Conservation (phyloP, 2,888 invertebrate species). For the Fissipunctia ypsillon region DNA sequence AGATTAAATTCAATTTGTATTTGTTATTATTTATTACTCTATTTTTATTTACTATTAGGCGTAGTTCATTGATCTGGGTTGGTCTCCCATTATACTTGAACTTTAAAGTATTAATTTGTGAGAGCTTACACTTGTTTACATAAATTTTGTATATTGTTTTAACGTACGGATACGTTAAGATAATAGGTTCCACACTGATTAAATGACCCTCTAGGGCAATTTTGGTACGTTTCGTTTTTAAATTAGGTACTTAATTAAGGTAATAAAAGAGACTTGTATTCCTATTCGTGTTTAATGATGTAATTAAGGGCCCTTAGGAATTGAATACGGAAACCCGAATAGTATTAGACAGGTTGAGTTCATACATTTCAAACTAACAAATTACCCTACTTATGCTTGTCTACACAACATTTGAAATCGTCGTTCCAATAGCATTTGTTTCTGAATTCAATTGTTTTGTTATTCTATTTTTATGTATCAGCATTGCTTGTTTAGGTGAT, state of each 20-base stretch:
- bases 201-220: slow-evolving; percentile 16
- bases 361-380: not conserved
- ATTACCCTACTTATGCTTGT: too few relatives aligned
- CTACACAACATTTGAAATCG: too few relatives aligned
- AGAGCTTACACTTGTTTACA: not conserved
- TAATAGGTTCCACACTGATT: slow-evolving; percentile 7
- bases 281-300: not conserved
- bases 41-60: too few relatives aligned
- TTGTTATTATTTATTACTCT: too few relatives aligned
- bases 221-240: slow-evolving; percentile 10
- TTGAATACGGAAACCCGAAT: slow-evolving; percentile 16
- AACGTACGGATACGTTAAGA: not conserved
- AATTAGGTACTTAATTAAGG: slow-evolving; percentile 27
- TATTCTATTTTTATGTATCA: not conserved
- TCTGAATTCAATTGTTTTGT: not conserved
- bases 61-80: slow-evolving; percentile 6
- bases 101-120: slow-evolving; percentile 11
- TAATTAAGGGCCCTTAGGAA: not conserved
- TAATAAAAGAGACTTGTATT: slow-evolving; percentile 5
- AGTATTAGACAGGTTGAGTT: not conserved
- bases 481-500: not conserved
- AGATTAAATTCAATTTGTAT: slow-evolving; percentile 3
- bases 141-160: not conserved
- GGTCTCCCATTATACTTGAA: not conserved
- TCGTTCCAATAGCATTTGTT: too few relatives aligned